Evolutionary conservation across 2,888 invertebrate species (phyloP).

Genomic region (Drosophila leonis): DNA sequence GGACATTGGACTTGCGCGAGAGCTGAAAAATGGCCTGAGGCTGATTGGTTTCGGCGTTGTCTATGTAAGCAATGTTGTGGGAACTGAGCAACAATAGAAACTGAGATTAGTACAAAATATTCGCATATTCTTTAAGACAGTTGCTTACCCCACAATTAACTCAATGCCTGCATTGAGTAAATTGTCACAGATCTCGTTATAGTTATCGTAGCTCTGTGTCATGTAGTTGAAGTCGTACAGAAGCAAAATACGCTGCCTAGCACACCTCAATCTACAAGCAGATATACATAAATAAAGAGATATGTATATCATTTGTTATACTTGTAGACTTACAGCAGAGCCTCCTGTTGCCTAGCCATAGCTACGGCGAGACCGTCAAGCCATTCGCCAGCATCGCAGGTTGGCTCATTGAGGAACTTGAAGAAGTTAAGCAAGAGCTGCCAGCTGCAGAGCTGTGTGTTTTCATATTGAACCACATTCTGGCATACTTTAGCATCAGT

Average conservation of each 20-base stretch:
- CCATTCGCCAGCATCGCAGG: slow-evolving; percentile 88
- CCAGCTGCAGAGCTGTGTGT: slow-evolving; percentile 88
- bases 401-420: slow-evolving; percentile 83
- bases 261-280: slow-evolving; percentile 83
- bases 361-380: slow-evolving; percentile 88
- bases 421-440: slow-evolving; percentile 86
- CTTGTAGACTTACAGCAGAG: slow-evolving; percentile 68
- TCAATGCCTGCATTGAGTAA: slow-evolving; percentile 87
- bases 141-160: slow-evolving; percentile 88
- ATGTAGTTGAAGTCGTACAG: slow-evolving; percentile 88
- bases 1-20: slow-evolving; percentile 50
- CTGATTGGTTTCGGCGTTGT: slow-evolving; percentile 79
- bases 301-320: not conserved
- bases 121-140: too few species aligned
- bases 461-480: slow-evolving; percentile 87
- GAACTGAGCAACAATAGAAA: slow-evolving; percentile 38
- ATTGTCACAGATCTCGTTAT: slow-evolving; percentile 86
- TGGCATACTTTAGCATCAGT: slow-evolving; percentile 82
- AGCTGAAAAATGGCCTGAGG: slow-evolving; percentile 69
- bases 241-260: slow-evolving; percentile 87
- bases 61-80: slow-evolving; percentile 82
- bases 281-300: not conserved
- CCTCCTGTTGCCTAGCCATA: slow-evolving; percentile 86
- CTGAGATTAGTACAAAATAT: not conserved
- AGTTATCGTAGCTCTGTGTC: slow-evolving; percentile 86